Evolutionary conservation across 1,140 invertebrate species (phyloP), one percentile per base, ranked within the genome.

Genomic region (Hestina assimilis): DNA sequence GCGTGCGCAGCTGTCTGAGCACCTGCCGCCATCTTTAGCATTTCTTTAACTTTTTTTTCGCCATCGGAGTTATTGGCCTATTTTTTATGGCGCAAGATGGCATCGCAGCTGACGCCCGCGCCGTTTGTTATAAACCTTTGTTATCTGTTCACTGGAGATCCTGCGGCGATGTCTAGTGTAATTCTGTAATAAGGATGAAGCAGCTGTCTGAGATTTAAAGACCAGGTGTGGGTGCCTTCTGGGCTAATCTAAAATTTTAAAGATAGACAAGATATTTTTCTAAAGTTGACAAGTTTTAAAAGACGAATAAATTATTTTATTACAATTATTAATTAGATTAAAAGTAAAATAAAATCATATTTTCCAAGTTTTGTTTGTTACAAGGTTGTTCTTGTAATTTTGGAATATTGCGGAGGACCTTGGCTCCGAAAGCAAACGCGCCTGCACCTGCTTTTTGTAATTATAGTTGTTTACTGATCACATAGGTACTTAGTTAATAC

Each of bases 71-170:
- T 83, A 83, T 82, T 86, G 79, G 83, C 83, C 83, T 86, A 86
- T 86, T 86, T 85, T 85, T 86, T 83, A 83, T 71, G 75, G 71
- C 72, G 80, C 80, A 86, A 86, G 83, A 82, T 86, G 83, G 60
- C 54, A 45, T 52, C 65, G 72, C 83, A 86, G 78, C 83, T 86
- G 82, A 85, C 79, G 69, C 67, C 63, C 63, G 72, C 47, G 66
- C 66, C 65, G 60, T 59, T 63, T 69, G 53, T 71, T 67, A 54
- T 65, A 70, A 73, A 63, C 62, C 66, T 78, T 81, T 79, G 79
- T 77, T 75, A 57, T 55, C 52, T 58, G 52, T 67, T 35, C 12
- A 35, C 31, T 54, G 56, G 43, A 59, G 52, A 47, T 56, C 73
- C 75, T 63, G 43, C 58, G 55, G 51, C 62, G 63, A 45, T 65